These are phyloP conservation scores for Sebastes hopkinsi DNA, from an alignment of 2,797 vertebrate genomes.

Conservation along the genomic window DNA sequence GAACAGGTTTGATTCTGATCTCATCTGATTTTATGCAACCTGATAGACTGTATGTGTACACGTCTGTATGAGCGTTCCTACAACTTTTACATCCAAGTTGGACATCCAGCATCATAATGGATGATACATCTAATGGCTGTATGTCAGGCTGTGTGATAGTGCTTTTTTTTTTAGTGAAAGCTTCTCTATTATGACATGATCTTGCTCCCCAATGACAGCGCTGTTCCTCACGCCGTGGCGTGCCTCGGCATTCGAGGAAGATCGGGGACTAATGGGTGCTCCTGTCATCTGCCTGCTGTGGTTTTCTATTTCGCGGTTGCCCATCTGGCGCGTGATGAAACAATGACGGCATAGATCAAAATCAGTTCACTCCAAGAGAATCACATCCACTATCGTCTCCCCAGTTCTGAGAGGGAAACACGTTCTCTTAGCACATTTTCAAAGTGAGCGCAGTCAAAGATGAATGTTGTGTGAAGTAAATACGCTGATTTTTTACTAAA, in stretches of 20 bases:
- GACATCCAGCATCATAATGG: not conserved
- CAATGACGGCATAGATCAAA: conserved; percentile 23
- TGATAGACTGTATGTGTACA: not conserved
- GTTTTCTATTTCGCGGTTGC: not conserved
- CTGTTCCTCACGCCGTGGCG: not conserved
- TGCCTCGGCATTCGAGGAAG: not conserved
- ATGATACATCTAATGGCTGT: not conserved
- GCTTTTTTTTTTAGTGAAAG: not conserved
- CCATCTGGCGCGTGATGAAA: conserved; percentile 22
- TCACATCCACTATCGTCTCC: not conserved
- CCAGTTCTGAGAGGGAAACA: not conserved
- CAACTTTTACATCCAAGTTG: not conserved
- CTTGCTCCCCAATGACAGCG: conserved; percentile 15
- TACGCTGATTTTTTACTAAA: conserved; percentile 3
- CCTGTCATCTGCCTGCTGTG: conserved; percentile 45
- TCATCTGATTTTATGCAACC: not conserved
- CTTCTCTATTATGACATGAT: conserved; percentile 15
- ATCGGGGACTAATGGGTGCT: conserved; percentile 21
- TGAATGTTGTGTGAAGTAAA: conserved; percentile 1
- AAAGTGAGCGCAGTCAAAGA: conserved; percentile 20
- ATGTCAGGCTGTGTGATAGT: conserved; percentile 9
- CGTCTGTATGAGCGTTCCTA: not conserved
- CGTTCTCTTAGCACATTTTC: conserved; percentile 7
- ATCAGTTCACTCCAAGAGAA: conserved; percentile 18
- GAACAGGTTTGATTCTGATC: conserved; percentile 11